Conservation (phyloP, 1,140 invertebrate genomes). For the Drosophila pruinosa region DNA sequence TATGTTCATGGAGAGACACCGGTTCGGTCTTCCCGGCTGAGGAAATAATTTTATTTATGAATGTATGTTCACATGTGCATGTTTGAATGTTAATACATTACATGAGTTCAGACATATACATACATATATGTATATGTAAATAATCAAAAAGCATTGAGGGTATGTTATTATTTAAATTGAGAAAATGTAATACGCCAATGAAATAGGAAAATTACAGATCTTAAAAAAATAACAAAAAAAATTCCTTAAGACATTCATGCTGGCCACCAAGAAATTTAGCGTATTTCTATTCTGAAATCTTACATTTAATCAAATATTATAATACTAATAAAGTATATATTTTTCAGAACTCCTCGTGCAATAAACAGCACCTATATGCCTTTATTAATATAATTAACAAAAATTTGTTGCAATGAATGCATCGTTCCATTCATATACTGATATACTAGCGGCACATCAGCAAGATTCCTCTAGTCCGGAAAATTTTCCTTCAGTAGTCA, state of each 20-base stretch:
- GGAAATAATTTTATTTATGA: too few species aligned
- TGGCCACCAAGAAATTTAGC: too few species aligned
- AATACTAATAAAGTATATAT: not conserved
- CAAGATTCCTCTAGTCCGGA: slow-evolving; percentile 85
- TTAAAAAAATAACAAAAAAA: too few species aligned
- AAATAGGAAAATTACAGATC: too few species aligned
- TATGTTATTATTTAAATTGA: too few species aligned
- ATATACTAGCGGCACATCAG: slow-evolving; percentile 87
- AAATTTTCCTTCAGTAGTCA: slow-evolving; percentile 83
- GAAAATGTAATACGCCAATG: too few species aligned
- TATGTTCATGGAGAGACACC: too few species aligned
- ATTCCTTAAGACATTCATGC: too few species aligned
- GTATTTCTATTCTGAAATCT: not conserved
- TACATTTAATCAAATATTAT: not conserved
- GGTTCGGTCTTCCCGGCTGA: too few species aligned
- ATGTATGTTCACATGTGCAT: not conserved
- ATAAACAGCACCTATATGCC: slow-evolving; percentile 70
- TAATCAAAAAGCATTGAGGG: not conserved
- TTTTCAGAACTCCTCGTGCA: slow-evolving; percentile 37
- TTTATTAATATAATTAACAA: slow-evolving; percentile 56
- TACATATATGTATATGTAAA: not conserved
- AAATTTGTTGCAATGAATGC: slow-evolving; percentile 86
- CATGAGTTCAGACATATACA: too few species aligned
- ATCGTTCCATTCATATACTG: slow-evolving; percentile 88
- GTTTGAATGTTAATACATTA: not conserved